These are phyloP conservation scores for Poeciliopsis gracilis DNA, from an alignment of 2,797 vertebrate genomes.

Conservation along the genomic window DNA sequence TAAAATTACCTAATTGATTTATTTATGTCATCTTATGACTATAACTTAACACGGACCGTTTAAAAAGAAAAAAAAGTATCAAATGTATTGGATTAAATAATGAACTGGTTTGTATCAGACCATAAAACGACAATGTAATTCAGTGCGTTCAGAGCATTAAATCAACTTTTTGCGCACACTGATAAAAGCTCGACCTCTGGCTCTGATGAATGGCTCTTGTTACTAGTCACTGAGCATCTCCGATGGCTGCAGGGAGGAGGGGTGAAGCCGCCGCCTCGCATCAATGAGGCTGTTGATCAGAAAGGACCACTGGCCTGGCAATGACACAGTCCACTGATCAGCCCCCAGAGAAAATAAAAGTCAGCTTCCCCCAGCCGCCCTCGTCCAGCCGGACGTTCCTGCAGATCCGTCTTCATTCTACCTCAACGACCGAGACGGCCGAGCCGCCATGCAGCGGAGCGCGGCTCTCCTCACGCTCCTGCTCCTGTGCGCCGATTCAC, in stretches of 20 bases:
- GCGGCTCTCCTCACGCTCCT: slow-evolving; percentile 46
- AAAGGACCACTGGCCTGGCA: slow-evolving; percentile 70
- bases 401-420: slow-evolving; percentile 35
- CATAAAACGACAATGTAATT: not conserved
- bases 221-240: slow-evolving; percentile 64
- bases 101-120: not conserved
- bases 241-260: slow-evolving; percentile 43
- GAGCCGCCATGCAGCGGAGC: slow-evolving; percentile 48
- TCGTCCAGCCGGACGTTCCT: slow-evolving; percentile 52
- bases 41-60: no score
- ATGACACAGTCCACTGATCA: slow-evolving; percentile 71
- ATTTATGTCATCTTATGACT: no score
- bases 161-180: not conserved
- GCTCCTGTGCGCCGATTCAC: slow-evolving; percentile 37
- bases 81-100: not conserved
- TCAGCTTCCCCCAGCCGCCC: slow-evolving; percentile 45
- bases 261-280: slow-evolving; percentile 49
- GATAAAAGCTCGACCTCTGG: slow-evolving; percentile 37
- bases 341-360: slow-evolving; percentile 47
- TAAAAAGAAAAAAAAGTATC: no score
- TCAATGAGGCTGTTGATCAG: slow-evolving; percentile 80
- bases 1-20: not conserved
- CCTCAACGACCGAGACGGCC: slow-evolving; percentile 53
- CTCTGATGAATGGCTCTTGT: slow-evolving; percentile 67
- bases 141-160: no score